Evolutionary conservation across 92 coral and sea anemone genomes (phyloP).

Genomic region (Heteractis magnifica): DNA sequence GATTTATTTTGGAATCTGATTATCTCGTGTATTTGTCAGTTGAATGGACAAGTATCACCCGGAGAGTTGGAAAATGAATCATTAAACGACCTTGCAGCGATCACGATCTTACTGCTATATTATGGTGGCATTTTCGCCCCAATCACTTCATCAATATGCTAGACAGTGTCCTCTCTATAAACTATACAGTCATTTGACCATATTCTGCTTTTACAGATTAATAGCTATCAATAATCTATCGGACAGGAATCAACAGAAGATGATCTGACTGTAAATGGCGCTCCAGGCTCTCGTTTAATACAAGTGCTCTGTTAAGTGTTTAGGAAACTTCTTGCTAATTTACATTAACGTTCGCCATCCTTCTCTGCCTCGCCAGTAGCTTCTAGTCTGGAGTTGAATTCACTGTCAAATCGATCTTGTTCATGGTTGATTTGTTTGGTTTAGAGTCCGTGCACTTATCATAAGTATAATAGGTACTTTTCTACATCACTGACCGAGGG

Average conservation of each 20-base stretch:
- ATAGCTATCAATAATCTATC: neutral
- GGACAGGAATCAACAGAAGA: neutral
- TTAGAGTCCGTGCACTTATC: neutral
- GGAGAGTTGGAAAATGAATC: neutral
- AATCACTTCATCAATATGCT: neutral
- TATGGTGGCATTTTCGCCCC: neutral
- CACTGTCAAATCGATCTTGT: neutral
- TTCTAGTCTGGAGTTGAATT: neutral
- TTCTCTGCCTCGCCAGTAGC: neutral
- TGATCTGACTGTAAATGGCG: slow-evolving; percentile 8
- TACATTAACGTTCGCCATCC: slow-evolving; percentile 3
- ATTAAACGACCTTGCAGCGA: neutral
- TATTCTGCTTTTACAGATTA: neutral
- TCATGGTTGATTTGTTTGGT: neutral
- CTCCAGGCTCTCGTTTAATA: neutral
- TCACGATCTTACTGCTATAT: neutral
- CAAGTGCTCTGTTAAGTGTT: slow-evolving; percentile 11
- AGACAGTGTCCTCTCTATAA: neutral
- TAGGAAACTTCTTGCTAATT: slow-evolving; percentile 5
- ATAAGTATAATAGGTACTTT: slow-evolving; percentile 6
- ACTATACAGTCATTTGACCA: neutral
- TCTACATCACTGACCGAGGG: slow-evolving; percentile 1
- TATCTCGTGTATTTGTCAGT: neutral
- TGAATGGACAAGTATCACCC: neutral
- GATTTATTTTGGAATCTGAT: slow-evolving; percentile 1